Evolutionary conservation across 37 sponge, comb jelly and placozoan genomes (phyloP).

Genomic region (Corticium candelabrum): DNA sequence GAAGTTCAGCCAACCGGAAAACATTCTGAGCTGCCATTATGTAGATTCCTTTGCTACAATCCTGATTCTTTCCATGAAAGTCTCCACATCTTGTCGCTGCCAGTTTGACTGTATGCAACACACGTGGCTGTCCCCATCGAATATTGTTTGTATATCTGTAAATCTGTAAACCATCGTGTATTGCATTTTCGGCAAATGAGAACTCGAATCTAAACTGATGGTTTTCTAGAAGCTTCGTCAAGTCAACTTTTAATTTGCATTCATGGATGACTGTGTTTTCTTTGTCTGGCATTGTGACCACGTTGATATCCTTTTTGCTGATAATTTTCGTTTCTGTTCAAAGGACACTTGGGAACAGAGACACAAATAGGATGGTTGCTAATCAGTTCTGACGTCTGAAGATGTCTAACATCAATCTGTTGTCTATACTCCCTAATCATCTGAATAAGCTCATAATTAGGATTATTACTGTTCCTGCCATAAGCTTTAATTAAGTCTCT

Average conservation of each 20-base stretch:
- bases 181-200: conserved; percentile 76
- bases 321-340: conserved; percentile 77
- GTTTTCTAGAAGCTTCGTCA: conserved; percentile 95
- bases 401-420: conserved; percentile 36
- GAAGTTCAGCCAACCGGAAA: conserved; percentile 41
- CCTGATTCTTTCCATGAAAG: conserved; percentile 87
- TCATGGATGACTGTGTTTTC: conserved; percentile 63
- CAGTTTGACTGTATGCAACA: conserved; percentile 99
- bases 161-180: conserved; percentile 73
- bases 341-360: conserved; percentile 91
- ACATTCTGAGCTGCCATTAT: conserved; percentile 83
- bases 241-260: conserved; percentile 89
- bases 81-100: conserved; percentile 94
- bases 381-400: conserved; percentile 42
- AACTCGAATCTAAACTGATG: conserved; percentile 93
- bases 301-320: conserved; percentile 59
- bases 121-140: conserved; percentile 99
- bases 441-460: conserved; percentile 79
- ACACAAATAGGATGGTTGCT: conserved; percentile 68
- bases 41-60: conserved; percentile 79
- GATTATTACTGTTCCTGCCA: conserved; percentile 60
- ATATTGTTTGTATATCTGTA: no score
- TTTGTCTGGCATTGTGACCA: conserved; percentile 58
- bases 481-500: no score
- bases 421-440: conserved; percentile 65